phyloP scores from a whole-genome alignment of 1,140 invertebrate species.

The Tetramorium alpestre region DNA sequence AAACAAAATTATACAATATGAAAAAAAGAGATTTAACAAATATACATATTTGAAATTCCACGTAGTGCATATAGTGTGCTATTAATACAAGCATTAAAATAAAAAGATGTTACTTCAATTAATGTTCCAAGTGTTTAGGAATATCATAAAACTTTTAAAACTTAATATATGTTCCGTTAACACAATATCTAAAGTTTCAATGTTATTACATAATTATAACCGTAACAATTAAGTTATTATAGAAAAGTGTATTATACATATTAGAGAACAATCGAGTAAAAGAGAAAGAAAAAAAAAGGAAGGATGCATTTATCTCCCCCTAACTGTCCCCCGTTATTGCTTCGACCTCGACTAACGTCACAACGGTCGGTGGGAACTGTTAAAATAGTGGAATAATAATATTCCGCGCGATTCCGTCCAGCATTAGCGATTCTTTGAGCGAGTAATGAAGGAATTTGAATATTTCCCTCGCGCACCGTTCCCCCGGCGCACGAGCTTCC shows the following conservation, averaged over 20 bases:
- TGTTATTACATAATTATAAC: background rate
- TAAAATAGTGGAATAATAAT: slow-evolving; percentile 83
- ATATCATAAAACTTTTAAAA: background rate
- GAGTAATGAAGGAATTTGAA: slow-evolving; percentile 84
- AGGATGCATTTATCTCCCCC: background rate
- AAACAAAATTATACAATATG: background rate
- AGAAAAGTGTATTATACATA: background rate
- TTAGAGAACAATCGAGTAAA: background rate
- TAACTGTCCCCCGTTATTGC: slow-evolving; percentile 14
- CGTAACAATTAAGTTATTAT: background rate
- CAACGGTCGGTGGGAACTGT: slow-evolving; percentile 50
- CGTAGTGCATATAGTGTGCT: background rate
- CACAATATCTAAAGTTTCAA: background rate
- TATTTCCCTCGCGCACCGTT: slow-evolving; percentile 77
- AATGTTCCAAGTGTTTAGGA: background rate
- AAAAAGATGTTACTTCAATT: background rate
- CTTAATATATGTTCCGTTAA: background rate
- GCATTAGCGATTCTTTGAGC: slow-evolving; percentile 82
- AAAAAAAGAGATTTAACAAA: background rate
- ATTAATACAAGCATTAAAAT: background rate
- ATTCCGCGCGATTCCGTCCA: slow-evolving; percentile 79
- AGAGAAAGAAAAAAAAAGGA: slow-evolving; percentile 56
- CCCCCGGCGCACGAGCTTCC: slow-evolving; percentile 76
- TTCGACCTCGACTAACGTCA: slow-evolving; percentile 38
- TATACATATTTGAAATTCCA: background rate